Conservation (phyloP, 2,113 vertebrate species). For the Limanda limanda region DNA sequence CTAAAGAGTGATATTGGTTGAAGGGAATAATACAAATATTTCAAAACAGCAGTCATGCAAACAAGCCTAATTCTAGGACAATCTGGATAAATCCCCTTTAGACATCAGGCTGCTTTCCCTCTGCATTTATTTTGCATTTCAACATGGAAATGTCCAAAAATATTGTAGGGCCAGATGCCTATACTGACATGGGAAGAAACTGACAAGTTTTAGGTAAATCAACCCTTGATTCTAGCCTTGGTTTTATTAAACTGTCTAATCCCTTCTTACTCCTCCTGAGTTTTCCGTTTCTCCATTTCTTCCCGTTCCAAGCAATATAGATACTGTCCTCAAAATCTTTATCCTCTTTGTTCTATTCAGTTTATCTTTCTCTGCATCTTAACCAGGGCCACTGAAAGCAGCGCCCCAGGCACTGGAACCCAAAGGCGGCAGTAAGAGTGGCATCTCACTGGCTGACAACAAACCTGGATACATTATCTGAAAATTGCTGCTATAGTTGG, state of each 20-base stretch:
- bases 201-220: not conserved
- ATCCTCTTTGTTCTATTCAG: constrained; percentile 39
- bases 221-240: constrained; percentile 18
- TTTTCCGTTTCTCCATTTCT: constrained; percentile 31
- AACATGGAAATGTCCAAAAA: constrained; percentile 6
- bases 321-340: constrained; percentile 52
- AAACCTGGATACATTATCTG: constrained; percentile 52
- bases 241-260: constrained; percentile 36
- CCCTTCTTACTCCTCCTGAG: constrained; percentile 7
- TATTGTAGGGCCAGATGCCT: not conserved
- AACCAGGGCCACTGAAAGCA: constrained; percentile 15
- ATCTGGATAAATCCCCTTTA: not conserved
- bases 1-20: not conserved
- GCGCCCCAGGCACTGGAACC: constrained; percentile 17
- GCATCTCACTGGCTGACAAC: constrained; percentile 64
- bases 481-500: constrained; percentile 46
- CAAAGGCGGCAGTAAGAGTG: constrained; percentile 41
- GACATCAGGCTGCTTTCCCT: not conserved
- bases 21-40: constrained; percentile 20
- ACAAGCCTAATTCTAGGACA: too few species aligned
- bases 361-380: constrained; percentile 58
- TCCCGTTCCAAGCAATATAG: constrained; percentile 21
- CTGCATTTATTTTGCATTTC: not conserved
- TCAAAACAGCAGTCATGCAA: too few species aligned
- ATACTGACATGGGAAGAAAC: not conserved